Base-by-base conservation (phyloP, 2,888 invertebrate genomes). In the Conops quadrifasciatus region DNA sequence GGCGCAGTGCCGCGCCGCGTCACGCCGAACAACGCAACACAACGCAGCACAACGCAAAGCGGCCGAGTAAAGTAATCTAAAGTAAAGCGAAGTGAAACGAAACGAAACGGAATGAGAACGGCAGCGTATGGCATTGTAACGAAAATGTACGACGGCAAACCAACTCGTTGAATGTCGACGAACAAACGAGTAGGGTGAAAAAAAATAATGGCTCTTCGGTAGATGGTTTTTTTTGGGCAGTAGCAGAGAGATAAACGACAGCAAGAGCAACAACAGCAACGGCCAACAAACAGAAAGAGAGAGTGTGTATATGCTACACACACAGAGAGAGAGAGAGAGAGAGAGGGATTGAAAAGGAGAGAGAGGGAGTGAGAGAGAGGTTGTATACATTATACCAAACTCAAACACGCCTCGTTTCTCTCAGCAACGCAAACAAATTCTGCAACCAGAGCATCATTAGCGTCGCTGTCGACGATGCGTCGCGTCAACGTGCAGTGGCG, bases 151-250 rank as follows among this genome's bases (percentile, higher is more conserved):
- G 15, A 24, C 2, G 2, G 15, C 28, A 63, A 67, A 51, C 64
- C 62, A 67, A 79, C 78, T 80, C 81, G 80, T 78, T 80, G 77
- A 79, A 80, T 81, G 80, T 80, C 75, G 76, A 80, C 78, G 36
- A n/a, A 80, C 81, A 80, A 80, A 7, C 26, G 16, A 62, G 63
- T 43, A 49, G 53, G 59, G n/a, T n/a, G n/a, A n/a, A n/a, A n/a
- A n/a, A n/a, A n/a, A n/a, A 36, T 9, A 4, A 36, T 36, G 5
- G 36, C 36, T 36, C 9, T 7, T 36, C 9, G 36, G 9, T 7
- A 7, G 4, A 9, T 36, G 36, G 5, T 36, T 9, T 36, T 9
- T 36, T 9, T 36, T 36, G 36, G 36, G 62, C 53, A 21, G 11
- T n/a, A 11, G 56, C 56, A 56, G 56, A 56, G 4, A 5, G 24